Conservation (phyloP, 2,113 vertebrate genomes). For the Daubentonia madagascariensis region DNA sequence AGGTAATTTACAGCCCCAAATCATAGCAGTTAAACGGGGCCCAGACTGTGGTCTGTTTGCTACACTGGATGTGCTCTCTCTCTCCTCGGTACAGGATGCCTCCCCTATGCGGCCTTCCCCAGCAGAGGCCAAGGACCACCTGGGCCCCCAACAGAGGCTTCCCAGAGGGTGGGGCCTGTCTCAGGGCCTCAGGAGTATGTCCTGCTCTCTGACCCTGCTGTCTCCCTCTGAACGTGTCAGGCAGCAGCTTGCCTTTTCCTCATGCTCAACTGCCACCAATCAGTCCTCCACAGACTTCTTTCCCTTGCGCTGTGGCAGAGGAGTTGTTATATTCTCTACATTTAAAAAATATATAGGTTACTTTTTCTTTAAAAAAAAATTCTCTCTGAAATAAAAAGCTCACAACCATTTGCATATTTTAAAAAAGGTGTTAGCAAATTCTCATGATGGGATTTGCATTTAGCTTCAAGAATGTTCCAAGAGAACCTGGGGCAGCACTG, state of each 20-base stretch:
- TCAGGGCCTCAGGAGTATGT: neutral
- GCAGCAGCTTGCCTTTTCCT: neutral
- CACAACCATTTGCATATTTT: neutral
- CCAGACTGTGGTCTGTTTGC: neutral
- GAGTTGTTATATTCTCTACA: neutral
- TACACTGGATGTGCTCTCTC: too few relatives aligned
- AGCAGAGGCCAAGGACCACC: neutral
- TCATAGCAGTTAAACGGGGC: neutral
- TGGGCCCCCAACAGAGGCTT: neutral
- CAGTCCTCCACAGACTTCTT: neutral
- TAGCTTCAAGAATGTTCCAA: neutral
- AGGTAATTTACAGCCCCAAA: neutral
- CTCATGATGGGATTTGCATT: neutral
- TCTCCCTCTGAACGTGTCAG: neutral
- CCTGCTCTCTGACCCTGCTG: accelerated
- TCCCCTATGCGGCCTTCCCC: accelerated
- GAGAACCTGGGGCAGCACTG: accelerated
- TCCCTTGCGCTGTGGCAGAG: neutral
- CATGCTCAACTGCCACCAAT: neutral
- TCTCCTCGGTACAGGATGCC: neutral
- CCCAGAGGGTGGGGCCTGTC: neutral
- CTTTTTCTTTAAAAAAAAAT: neutral
- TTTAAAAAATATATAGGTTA: neutral
- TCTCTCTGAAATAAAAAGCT: neutral
- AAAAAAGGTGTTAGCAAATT: neutral